phyloP scores from a whole-genome alignment of 2,797 vertebrate species.

The Yasuhikotakia modesta region DNA sequence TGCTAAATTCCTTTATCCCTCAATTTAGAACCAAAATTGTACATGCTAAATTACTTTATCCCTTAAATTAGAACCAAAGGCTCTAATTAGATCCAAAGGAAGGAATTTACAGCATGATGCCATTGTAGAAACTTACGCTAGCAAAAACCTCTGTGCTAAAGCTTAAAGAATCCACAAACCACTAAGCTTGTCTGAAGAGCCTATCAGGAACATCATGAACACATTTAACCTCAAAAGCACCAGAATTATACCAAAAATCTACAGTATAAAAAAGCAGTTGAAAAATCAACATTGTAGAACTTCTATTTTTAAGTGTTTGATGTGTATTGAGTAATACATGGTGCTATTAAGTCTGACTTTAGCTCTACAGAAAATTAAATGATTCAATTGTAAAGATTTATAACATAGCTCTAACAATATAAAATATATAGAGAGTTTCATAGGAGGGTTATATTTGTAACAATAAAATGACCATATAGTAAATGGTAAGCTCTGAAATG shows the following conservation, averaged over 20 bases:
- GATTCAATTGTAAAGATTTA: slow-evolving; percentile 19
- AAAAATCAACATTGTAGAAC: not conserved
- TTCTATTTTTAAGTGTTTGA: not conserved
- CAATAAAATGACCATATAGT: no score
- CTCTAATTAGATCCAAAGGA: no score
- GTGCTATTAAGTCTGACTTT: slow-evolving; percentile 19
- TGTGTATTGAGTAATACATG: slow-evolving; percentile 14
- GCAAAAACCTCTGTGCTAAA: not conserved
- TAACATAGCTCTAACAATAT: slow-evolving; percentile 11
- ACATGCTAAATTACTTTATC: no score
- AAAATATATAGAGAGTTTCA: no score
- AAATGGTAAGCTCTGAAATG: not conserved
- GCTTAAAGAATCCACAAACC: no score
- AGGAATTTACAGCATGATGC: not conserved
- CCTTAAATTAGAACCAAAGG: no score
- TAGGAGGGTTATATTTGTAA: no score
- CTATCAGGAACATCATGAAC: no score
- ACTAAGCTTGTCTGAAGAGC: no score
- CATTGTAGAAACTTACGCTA: not conserved
- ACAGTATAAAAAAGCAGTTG: not conserved
- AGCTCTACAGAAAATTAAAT: slow-evolving; percentile 26
- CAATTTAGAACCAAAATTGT: no score
- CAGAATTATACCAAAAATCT: not conserved
- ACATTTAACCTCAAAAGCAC: not conserved
- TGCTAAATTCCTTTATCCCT: no score